These are phyloP conservation scores for Macaria liturata DNA, from an alignment of 2,888 invertebrate genomes.

Conservation along the genomic window DNA sequence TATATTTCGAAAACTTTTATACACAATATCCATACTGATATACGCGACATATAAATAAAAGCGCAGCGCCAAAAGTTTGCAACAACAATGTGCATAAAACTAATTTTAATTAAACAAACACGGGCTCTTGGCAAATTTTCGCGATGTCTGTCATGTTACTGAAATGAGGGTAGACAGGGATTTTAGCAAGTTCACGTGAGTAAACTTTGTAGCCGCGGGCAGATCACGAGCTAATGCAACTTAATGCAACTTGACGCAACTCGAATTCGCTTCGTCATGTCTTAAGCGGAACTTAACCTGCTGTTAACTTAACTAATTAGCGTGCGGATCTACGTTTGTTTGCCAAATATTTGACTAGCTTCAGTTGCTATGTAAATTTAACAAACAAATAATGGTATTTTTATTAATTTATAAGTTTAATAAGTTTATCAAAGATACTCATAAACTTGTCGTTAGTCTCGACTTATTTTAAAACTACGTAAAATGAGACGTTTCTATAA, in stretches of 20 bases:
- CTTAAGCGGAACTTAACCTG: conserved; percentile 54
- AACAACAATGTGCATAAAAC: conserved; percentile 26
- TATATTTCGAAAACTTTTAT: too few species aligned
- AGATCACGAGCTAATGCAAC: conserved; percentile 58
- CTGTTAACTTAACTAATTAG: conserved; percentile 57
- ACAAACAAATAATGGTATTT: too few species aligned
- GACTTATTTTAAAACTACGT: too few species aligned
- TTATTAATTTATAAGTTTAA: too few species aligned
- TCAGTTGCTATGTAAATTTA: background rate
- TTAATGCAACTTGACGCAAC: conserved; percentile 52
- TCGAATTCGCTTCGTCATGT: conserved; percentile 55
- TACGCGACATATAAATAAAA: conserved; percentile 7
- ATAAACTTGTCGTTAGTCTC: too few species aligned
- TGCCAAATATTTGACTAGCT: conserved; percentile 32
- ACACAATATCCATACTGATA: too few species aligned
- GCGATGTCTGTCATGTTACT: conserved; percentile 29
- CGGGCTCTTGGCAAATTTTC: conserved; percentile 22
- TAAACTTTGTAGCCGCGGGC: conserved; percentile 48
- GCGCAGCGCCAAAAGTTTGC: conserved; percentile 15
- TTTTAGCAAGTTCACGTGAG: conserved; percentile 34
- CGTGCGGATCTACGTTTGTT: conserved; percentile 47
- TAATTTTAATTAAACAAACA: conserved; percentile 33
- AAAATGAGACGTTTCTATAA: too few species aligned
- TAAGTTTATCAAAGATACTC: too few species aligned
- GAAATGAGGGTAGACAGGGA: conserved; percentile 26